phyloP scores from a whole-genome alignment of 2,797 vertebrate genomes.

The Salmo trutta region DNA sequence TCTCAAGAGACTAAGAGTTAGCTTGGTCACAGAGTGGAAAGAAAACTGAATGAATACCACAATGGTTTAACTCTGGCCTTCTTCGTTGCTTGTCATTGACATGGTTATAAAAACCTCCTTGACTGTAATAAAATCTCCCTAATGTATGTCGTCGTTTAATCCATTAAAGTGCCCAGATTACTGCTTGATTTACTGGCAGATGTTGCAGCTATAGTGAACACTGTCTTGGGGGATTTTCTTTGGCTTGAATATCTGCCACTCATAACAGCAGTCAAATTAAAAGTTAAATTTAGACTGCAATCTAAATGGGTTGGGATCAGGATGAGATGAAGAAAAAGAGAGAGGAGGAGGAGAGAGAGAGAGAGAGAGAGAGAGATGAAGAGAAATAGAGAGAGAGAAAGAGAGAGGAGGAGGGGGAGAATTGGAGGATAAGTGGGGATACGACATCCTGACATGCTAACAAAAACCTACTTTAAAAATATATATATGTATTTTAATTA shows the following conservation, averaged over 20 bases:
- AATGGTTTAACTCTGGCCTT: too few species aligned
- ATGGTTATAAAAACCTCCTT: too few species aligned
- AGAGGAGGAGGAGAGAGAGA: neutral
- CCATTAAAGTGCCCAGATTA: too few species aligned
- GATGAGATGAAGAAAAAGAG: too few species aligned
- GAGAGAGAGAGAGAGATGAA: neutral
- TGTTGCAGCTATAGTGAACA: neutral
- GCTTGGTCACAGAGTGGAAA: too few species aligned
- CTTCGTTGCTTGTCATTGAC: too few species aligned
- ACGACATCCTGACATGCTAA: constrained; percentile 47
- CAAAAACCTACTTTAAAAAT: constrained; percentile 47
- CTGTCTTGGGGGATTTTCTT: constrained; percentile 16
- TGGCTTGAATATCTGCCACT: constrained; percentile 23
- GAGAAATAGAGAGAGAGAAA: neutral
- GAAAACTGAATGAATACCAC: too few species aligned
- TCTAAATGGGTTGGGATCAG: constrained; percentile 10
- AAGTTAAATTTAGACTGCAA: constrained; percentile 41
- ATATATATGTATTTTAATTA: constrained; percentile 60
- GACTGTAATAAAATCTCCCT: too few species aligned
- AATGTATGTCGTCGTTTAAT: too few species aligned
- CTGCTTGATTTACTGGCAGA: too few species aligned
- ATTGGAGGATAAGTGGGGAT: neutral
- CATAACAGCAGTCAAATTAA: constrained; percentile 19
- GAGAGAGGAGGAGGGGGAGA: constrained; percentile 17
- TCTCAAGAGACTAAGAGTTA: too few species aligned